Percentiles rank a stretch among this genome's conserved stretches.
These are phyloP conservation scores for Rhagoletis pomonella DNA, from an alignment of 1,140 invertebrate genomes.

Conservation along the genomic window DNA sequence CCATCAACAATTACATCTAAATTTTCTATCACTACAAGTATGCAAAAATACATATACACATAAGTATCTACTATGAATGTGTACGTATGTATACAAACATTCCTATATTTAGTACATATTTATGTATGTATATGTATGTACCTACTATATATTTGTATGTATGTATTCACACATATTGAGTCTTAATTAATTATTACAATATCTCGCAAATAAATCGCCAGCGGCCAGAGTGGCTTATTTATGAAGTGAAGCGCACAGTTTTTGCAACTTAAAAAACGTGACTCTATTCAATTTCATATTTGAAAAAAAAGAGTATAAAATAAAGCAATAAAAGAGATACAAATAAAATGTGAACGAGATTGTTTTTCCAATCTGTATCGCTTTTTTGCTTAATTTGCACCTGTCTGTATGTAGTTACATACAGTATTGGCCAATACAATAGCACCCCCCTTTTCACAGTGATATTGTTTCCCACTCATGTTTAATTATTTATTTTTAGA, in stretches of 20 bases:
- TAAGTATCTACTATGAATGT: too few relatives aligned
- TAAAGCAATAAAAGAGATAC: not conserved
- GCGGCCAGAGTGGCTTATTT: not conserved
- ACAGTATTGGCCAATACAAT: too few relatives aligned
- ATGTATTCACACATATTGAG: not conserved
- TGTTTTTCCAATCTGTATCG: not conserved
- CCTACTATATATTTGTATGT: not conserved
- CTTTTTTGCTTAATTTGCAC: not conserved
- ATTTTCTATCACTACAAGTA: too few relatives aligned
- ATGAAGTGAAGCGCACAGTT: not conserved
- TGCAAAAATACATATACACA: too few relatives aligned
- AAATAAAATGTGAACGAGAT: not conserved
- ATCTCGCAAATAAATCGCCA: not conserved
- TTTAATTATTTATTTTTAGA: too few relatives aligned
- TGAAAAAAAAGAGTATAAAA: too few relatives aligned
- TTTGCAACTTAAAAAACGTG: constrained; percentile 26
- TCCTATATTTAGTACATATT: not conserved
- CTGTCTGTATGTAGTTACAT: too few relatives aligned
- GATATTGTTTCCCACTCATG: too few relatives aligned
- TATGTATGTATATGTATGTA: not conserved
- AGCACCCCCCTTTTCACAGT: too few relatives aligned
- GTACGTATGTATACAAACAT: not conserved
- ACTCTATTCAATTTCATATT: constrained; percentile 10
- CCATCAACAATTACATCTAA: too few relatives aligned
- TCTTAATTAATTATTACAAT: not conserved